A percentile compares a stretch with the other conserved stretches of the same genome.
These are phyloP conservation scores for Lamellibrachia columna DNA, from an alignment of 2,888 invertebrate genomes.

Conservation along the genomic window DNA sequence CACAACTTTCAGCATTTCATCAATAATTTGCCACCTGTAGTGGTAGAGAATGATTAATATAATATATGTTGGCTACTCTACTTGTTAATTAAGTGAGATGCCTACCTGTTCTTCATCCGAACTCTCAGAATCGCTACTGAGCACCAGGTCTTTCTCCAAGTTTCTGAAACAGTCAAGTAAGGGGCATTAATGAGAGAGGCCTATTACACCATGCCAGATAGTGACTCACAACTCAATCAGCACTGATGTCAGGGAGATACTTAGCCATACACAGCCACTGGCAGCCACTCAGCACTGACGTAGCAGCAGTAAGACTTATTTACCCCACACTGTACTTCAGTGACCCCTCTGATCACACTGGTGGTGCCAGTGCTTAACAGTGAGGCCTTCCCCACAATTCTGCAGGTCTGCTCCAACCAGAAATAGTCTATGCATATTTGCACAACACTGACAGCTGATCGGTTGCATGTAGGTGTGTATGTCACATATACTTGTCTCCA, in stretches of 20 bases:
- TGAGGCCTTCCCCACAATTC: not conserved
- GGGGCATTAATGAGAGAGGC: not conserved
- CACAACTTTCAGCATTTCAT: not conserved
- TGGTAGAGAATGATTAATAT: not conserved
- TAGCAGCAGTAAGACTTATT: not conserved
- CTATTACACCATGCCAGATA: not conserved
- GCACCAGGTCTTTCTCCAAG: not conserved
- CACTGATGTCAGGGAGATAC: not conserved
- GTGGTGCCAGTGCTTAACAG: not conserved
- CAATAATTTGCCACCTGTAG: not conserved
- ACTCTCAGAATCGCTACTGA: not conserved
- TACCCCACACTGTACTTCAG: not conserved
- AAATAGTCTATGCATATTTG: too few species aligned
- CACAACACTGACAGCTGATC: not conserved
- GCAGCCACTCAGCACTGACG: not conserved
- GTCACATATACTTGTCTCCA: not conserved
- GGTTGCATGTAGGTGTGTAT: not conserved
- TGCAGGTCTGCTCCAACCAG: not conserved
- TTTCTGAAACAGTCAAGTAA: not conserved
- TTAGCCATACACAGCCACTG: not conserved
- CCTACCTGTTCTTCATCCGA: not conserved
- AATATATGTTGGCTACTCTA: not conserved
- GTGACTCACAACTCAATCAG: not conserved
- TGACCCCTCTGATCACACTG: not conserved
- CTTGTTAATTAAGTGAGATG: not conserved